Evolutionary conservation across 2,888 invertebrate genomes (phyloP), one percentile per base, ranked within the genome.

Genomic region (Agonum fuliginosum): DNA sequence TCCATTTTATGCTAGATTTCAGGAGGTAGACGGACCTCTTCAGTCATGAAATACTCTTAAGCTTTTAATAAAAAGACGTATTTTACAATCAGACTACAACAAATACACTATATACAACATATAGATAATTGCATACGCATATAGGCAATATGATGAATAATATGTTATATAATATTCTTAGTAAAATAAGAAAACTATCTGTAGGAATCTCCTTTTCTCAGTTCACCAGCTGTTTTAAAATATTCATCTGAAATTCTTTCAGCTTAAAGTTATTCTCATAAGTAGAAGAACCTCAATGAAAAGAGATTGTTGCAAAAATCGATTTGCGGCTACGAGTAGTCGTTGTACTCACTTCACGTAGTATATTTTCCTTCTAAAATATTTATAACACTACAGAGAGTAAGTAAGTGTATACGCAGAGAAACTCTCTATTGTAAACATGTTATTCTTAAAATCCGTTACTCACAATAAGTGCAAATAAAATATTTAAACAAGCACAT

Each of bases 391-490:
- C 34, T 34, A 65, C 17, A 19, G 41, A 14, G 37, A 37, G 12
- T 14, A 20, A 20, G 19, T 6, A 34, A 19, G 41, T 14, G 37
- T 17, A 12, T 14, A 20, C 20, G 19, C 4, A 34, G 41, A 10
- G 41, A 67, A 34, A 41, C 17, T 41, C 67, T 43, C 34, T 12
- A 70, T 70, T 70, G 46, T 70, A 27, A 70, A 70, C 48, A 46
- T 48, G 43, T 70, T 30, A 30, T 70, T 48, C 48, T 70, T 48
- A 41, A 48, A 70, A 70, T 70, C 30, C 48, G 46, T 70, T 70
- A 70, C 58, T 62, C 14, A 62, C 58, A 27, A 70, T 70, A 70
- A 70, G 70, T 70, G 70, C 43, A 70, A 48, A 70, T 46, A 27
- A 46, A 48, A 70, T 70, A 43, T 70, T 70, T 46, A 48, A 62